These are phyloP conservation scores for Criorhina ranunculi DNA, from an alignment of 2,888 invertebrate genomes.

Conservation along the genomic window DNA sequence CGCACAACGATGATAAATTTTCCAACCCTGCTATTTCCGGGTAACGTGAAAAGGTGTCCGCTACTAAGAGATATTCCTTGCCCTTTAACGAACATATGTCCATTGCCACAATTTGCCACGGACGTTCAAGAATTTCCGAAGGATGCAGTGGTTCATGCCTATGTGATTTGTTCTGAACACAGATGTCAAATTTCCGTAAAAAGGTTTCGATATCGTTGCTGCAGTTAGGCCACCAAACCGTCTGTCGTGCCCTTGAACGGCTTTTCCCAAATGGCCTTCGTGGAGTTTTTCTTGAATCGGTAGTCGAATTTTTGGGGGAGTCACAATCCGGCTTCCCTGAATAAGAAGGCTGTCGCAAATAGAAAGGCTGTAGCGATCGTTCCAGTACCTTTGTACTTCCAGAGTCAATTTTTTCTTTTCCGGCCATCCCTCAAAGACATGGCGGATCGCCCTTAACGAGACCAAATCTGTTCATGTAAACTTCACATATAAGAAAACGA, in stretches of 20 bases:
- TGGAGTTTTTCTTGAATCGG: background rate
- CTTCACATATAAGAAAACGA: too few relatives aligned
- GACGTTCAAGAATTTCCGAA: slow-evolving; percentile 15
- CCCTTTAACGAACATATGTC: background rate
- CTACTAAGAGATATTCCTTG: slow-evolving; percentile 2
- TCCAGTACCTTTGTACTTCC: slow-evolving; percentile 15
- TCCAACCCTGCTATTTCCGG: slow-evolving; percentile 5
- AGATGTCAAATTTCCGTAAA: slow-evolving; percentile 3
- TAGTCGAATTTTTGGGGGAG: slow-evolving; percentile 3
- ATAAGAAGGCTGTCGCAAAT: slow-evolving; percentile 23
- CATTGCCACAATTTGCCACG: slow-evolving; percentile 16
- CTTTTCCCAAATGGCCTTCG: slow-evolving; percentile 16
- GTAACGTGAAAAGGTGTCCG: slow-evolving; percentile 1
- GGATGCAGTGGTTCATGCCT: slow-evolving; percentile 1
- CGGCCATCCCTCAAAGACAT: slow-evolving; percentile 3
- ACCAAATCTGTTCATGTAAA: too few relatives aligned
- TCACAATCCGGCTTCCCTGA: slow-evolving; percentile 17
- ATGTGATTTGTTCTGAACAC: slow-evolving; percentile 7
- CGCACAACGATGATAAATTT: background rate
- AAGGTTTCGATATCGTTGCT: slow-evolving; percentile 16
- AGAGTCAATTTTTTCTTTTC: slow-evolving; percentile 14
- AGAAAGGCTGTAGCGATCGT: slow-evolving; percentile 5
- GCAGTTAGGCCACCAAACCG: slow-evolving; percentile 10
- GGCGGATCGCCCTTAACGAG: too few relatives aligned
- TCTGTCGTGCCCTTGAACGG: slow-evolving; percentile 1